Conservation (phyloP, 2,797 vertebrate genomes). For the Vipera ursinii region DNA sequence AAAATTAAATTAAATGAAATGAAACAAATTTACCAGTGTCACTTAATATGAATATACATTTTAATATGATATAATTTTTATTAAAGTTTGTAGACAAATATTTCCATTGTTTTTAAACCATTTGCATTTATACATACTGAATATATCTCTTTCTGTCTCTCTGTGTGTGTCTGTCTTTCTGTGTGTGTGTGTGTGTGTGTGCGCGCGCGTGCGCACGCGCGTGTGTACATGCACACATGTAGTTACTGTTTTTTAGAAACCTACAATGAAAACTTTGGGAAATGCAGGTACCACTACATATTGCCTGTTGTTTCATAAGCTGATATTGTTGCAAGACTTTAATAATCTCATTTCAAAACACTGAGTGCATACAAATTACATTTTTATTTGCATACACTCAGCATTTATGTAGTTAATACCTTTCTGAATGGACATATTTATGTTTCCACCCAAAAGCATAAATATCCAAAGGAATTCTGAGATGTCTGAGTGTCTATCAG, state of each 20-base stretch:
- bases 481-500: neutral
- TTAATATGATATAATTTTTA: neutral
- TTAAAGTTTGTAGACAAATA: neutral
- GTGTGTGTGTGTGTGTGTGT: too few species aligned
- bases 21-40: neutral
- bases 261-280: too few species aligned
- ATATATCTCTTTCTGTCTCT: neutral
- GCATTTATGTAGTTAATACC: neutral
- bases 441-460: neutral
- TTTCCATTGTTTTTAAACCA: neutral
- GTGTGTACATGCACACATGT: too few species aligned
- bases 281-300: too few species aligned
- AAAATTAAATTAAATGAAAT: neutral
- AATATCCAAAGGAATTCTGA: neutral
- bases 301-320: too few species aligned
- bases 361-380: neutral
- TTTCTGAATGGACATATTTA: neutral
- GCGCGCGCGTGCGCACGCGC: too few species aligned
- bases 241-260: too few species aligned
- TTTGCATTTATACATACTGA: neutral
- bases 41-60: neutral
- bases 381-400: too few species aligned
- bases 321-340: too few species aligned
- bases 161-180: neutral
- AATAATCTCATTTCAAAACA: neutral